Evolutionary conservation across 2,888 invertebrate genomes (phyloP).

Genomic region (Odontomyia ornata): DNA sequence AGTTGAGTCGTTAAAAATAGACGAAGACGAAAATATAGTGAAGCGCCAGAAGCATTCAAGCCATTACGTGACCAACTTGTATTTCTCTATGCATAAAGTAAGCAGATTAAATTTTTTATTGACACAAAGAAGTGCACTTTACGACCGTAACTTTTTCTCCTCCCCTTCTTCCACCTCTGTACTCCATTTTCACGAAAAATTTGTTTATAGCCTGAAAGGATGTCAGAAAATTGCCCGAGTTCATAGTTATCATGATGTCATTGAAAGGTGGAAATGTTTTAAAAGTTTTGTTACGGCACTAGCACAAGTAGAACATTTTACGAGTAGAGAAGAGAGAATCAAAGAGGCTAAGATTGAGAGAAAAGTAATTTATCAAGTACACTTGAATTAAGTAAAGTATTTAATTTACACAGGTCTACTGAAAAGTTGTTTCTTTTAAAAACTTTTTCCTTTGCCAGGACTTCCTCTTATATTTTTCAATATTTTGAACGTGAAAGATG

Average conservation of each 20-base stretch:
- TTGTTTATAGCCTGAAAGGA: neutral
- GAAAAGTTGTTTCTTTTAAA: no score
- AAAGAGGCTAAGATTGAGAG: no score
- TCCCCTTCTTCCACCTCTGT: neutral
- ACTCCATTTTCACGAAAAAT: no score
- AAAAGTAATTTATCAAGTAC: no score
- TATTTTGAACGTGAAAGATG: no score
- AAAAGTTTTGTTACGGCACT: neutral
- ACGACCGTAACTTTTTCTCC: neutral
- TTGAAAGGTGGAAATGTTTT: neutral
- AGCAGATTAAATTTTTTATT: conserved; percentile 35
- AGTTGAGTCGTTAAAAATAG: neutral
- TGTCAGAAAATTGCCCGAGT: neutral
- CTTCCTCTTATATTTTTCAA: no score
- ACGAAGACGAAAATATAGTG: neutral
- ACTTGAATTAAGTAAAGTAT: no score
- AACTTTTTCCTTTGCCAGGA: no score
- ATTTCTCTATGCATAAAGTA: conserved; percentile 17
- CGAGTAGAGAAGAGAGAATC: no score
- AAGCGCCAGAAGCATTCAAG: neutral
- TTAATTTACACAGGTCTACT: no score
- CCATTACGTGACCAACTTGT: conserved; percentile 17
- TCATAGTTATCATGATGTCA: neutral
- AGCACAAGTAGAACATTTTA: no score
- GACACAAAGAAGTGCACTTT: conserved; percentile 23